Base-by-base conservation (phyloP, 2,113 vertebrate species). In the Pachypanchax playfairii region DNA sequence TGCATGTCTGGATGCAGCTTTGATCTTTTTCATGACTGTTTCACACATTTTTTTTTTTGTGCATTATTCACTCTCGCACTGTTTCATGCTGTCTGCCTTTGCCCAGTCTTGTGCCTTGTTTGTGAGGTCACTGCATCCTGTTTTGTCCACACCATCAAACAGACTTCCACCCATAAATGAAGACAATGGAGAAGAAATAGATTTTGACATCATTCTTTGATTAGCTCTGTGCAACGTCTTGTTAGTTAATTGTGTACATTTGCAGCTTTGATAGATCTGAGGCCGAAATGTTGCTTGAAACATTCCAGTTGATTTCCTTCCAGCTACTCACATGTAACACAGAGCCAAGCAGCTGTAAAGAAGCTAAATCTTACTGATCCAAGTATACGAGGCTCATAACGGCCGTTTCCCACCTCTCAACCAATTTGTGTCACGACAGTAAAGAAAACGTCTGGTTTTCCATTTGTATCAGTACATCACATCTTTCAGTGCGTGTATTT, bases 141-240 rank as follows among this genome's bases (percentile, higher is more conserved):
- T 91, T 91, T 89, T 87, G 79, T 83, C 78, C 74, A 49, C 55
- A 35, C 82, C 77, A 58, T 87, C 82, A 84, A 86, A 85, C 51
- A 18, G 75, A 64, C 74, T 72, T 85, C 84, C 85, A 59, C 70
- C 68, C 2, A 2, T 2, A 22, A 46, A 58, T 56, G 22, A 44
- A 52, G 78, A 90, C 88, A 90, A 90, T 90, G 70, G 88, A 15
- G 69, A 77, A 79, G 74, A 77, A 87, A 85, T 85, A 79, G 84
- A 75, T 71, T 69, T 75, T 87, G 88, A 87, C 83, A 83, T 85
- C 80, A 79, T 18, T 29, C 65, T 79, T 79, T 78, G 76, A 82
- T 86, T 82, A 75, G 25, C 42, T 39, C 5, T 11, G 46, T 49
- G 55, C 53, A 4, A 41, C 53, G 64, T 60, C 33, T 49, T 22